A percentile compares a stretch with the other conserved stretches of the same genome.
phyloP scores from a whole-genome alignment of 2,113 vertebrate genomes.

The Fukomys damarensis region DNA sequence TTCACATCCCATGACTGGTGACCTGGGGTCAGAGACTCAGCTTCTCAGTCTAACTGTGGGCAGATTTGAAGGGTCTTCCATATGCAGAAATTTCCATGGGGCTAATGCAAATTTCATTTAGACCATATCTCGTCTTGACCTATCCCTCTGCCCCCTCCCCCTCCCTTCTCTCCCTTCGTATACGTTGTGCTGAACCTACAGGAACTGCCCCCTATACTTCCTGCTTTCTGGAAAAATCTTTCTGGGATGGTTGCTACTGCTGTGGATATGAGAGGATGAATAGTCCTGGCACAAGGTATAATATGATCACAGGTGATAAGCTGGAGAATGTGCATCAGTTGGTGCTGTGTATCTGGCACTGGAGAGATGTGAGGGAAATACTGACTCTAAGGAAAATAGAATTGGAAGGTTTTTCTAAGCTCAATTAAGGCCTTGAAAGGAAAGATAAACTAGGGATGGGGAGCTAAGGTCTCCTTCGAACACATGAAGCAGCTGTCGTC shows the following conservation, averaged over 20 bases:
- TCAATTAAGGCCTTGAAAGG: background rate
- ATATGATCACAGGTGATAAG: background rate
- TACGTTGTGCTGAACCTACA: background rate
- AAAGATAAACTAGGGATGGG: background rate
- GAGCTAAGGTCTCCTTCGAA: background rate
- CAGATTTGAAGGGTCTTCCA: background rate
- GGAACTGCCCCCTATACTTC: background rate
- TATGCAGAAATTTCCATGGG: background rate
- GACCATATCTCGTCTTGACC: background rate
- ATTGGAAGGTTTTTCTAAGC: background rate
- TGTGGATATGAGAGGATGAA: background rate
- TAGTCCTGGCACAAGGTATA: background rate
- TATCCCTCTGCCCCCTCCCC: background rate
- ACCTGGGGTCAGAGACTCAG: background rate
- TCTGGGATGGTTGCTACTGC: background rate
- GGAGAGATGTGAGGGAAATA: conserved; percentile 26
- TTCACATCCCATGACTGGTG: background rate
- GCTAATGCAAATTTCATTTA: background rate
- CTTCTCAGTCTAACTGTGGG: background rate
- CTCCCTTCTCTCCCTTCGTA: background rate
- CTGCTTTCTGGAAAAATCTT: background rate
- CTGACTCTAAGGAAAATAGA: background rate
- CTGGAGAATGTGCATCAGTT: background rate
- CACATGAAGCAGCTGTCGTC: background rate
- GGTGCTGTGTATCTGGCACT: background rate